A percentile compares a stretch with the other conserved stretches of the same genome.
phyloP scores from a whole-genome alignment of 2,888 invertebrate species.

The Myopa testacea region DNA sequence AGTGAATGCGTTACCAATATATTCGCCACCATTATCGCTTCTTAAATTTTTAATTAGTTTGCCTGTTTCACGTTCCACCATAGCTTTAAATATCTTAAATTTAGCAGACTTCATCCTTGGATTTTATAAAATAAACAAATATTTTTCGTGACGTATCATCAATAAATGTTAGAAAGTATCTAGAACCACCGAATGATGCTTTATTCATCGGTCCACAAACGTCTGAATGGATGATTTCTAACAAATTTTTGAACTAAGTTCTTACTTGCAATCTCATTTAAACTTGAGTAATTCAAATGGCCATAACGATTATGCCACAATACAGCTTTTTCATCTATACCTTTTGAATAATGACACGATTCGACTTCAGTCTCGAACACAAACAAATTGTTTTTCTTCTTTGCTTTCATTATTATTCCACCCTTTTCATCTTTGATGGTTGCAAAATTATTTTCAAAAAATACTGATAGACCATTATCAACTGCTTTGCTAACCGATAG shows the following conservation, averaged over 20 bases:
- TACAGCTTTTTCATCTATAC: too few species aligned
- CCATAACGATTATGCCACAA: neutral
- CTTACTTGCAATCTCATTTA: neutral
- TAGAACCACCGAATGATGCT: slow-evolving; percentile 44
- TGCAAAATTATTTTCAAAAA: neutral
- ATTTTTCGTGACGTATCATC: slow-evolving; percentile 44
- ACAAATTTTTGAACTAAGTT: slow-evolving; percentile 20
- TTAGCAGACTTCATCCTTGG: slow-evolving; percentile 26
- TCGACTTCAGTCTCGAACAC: neutral
- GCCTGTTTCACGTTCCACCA: slow-evolving; percentile 43
- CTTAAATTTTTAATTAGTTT: slow-evolving; percentile 43
- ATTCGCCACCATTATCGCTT: slow-evolving; percentile 44
- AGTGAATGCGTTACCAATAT: slow-evolving; percentile 36
- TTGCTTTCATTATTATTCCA: neutral
- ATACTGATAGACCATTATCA: slow-evolving; percentile 1
- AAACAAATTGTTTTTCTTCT: neutral
- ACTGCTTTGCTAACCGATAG: slow-evolving; percentile 38
- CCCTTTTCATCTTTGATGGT: neutral
- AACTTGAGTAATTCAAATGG: neutral
- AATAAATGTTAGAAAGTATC: slow-evolving; percentile 47
- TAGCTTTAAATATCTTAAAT: slow-evolving; percentile 40
- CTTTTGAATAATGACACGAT: slow-evolving; percentile 5
- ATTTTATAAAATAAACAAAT: slow-evolving; percentile 44
- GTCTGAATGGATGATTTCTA: slow-evolving; percentile 40
- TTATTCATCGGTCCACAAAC: slow-evolving; percentile 41